phyloP scores from a whole-genome alignment of 2,888 invertebrate species.

The Megalurothrips usitatus region DNA sequence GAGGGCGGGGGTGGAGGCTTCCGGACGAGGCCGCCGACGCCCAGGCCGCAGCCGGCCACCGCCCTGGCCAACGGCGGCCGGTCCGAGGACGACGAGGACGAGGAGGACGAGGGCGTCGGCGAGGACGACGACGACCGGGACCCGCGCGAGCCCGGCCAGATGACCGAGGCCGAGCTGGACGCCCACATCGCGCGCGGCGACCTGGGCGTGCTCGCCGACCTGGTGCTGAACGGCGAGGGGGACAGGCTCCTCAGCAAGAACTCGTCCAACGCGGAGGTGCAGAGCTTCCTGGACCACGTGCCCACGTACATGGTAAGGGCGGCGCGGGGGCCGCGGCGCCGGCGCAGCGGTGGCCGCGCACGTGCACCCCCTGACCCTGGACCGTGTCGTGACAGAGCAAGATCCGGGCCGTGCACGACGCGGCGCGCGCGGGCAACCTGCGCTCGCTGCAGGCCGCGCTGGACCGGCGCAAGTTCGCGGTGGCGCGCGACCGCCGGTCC shows the following conservation, averaged over 20 bases:
- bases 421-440: conserved; percentile 78
- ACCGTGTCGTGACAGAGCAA: too few species aligned
- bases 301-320: conserved; percentile 76
- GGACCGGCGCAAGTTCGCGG: conserved; percentile 85
- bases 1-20: conserved; percentile 42
- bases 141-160: conserved; percentile 38
- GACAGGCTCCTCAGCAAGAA: conserved; percentile 65
- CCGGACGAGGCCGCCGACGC: conserved; percentile 39
- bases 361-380: too few species aligned
- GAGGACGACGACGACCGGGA: conserved; percentile 28
- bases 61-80: conserved; percentile 46
- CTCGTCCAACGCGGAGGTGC: conserved; percentile 70
- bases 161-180: conserved; percentile 59
- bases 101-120: conserved; percentile 41
- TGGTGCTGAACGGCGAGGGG: conserved; percentile 87
- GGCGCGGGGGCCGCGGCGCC: too few species aligned
- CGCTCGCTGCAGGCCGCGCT: conserved; percentile 78
- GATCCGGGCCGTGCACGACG: conserved; percentile 82
- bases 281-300: conserved; percentile 82
- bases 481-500: conserved; percentile 79
- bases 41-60: conserved; percentile 47
- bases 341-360: too few species aligned
- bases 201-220: conserved; percentile 82
- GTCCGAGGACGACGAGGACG: conserved; percentile 46
- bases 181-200: conserved; percentile 68